A percentile compares a stretch with the other conserved stretches of the same genome.
phyloP scores from a whole-genome alignment of 2,113 vertebrate species.

The Odobenus rosmarus region DNA sequence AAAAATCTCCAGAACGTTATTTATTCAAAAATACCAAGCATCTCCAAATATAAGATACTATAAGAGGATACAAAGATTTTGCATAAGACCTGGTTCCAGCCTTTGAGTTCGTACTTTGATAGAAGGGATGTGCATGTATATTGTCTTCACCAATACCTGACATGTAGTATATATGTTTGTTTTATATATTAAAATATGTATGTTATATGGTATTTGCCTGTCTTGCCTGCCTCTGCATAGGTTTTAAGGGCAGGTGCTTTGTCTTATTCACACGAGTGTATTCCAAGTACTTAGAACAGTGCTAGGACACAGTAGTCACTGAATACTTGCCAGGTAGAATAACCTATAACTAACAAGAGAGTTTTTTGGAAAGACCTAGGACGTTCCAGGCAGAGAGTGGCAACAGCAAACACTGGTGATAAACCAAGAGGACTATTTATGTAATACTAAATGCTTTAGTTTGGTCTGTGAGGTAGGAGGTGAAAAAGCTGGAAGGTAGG shows the following conservation, averaged over 20 bases:
- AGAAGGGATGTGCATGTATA: neutral
- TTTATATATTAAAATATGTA: neutral
- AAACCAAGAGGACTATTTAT: neutral
- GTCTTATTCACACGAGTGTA: neutral
- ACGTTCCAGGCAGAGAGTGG: neutral
- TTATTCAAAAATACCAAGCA: neutral
- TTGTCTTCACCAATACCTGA: neutral
- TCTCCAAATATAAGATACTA: neutral
- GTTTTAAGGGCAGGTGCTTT: neutral
- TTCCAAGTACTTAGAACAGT: neutral
- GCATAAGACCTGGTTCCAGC: neutral
- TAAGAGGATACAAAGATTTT: neutral
- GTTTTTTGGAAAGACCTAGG: neutral
- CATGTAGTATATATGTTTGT: neutral
- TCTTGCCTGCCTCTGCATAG: neutral
- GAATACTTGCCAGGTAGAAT: neutral
- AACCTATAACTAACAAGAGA: neutral
- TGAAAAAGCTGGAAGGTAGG: neutral
- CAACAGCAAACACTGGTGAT: neutral
- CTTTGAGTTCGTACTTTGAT: neutral
- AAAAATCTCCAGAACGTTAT: slow-evolving; percentile 9
- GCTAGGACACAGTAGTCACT: neutral
- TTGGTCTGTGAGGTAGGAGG: neutral
- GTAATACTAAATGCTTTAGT: neutral
- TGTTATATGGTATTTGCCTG: neutral